Evolutionary conservation across 2,888 invertebrate species (phyloP).

Genomic region (Ornithoptera alexandrae): DNA sequence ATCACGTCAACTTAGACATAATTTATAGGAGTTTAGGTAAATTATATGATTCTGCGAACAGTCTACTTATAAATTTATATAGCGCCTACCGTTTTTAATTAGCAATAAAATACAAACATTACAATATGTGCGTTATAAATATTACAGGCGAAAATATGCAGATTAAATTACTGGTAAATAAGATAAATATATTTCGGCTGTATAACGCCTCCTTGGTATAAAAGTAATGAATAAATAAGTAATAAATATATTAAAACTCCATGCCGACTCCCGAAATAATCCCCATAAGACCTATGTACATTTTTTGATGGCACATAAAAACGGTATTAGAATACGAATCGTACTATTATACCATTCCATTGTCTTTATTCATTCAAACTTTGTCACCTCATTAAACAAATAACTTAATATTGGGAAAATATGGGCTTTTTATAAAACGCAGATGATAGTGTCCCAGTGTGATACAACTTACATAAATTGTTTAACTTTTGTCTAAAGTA

Average conservation of each 20-base stretch:
- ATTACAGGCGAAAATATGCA: no score
- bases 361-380: slow-evolving; percentile 12
- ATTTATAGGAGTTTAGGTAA: slow-evolving; percentile 30
- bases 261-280: slow-evolving; percentile 1
- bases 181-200: no score
- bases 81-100: no score
- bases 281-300: slow-evolving; percentile 14
- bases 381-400: slow-evolving; percentile 10
- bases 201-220: no score
- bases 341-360: slow-evolving; percentile 7
- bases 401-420: neutral
- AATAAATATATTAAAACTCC: neutral
- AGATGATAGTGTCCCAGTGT: no score
- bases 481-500: no score
- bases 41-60: neutral
- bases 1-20: slow-evolving; percentile 39
- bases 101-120: no score
- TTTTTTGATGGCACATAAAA: slow-evolving; percentile 20
- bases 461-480: no score
- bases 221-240: no score
- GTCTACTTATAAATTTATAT: neutral
- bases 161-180: no score
- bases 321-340: slow-evolving; percentile 21
- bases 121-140: no score
- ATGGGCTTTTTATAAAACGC: neutral